These are phyloP conservation scores for Pungitius pungitius DNA, from an alignment of 2,113 vertebrate species.

Conservation along the genomic window DNA sequence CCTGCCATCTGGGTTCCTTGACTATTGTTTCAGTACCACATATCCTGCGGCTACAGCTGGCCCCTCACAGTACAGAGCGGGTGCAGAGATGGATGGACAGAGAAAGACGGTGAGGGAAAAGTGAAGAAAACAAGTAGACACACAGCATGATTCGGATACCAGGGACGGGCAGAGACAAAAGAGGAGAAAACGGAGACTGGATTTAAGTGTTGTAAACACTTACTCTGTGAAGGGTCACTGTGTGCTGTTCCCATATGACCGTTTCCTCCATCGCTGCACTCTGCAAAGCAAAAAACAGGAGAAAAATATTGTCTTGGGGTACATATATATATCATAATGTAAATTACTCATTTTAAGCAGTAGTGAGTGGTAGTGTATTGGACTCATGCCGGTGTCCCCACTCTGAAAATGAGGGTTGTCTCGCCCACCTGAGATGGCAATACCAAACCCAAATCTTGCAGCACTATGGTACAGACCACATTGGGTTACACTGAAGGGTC, in stretches of 20 bases:
- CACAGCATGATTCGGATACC: slow-evolving; percentile 22
- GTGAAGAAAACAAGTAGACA: slow-evolving; percentile 34
- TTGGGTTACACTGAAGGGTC: neutral
- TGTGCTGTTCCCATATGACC: slow-evolving; percentile 99
- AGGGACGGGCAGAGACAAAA: slow-evolving; percentile 38
- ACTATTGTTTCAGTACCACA: slow-evolving; percentile 85
- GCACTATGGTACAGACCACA: no score
- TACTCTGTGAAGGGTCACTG: slow-evolving; percentile 99
- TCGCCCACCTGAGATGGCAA: slow-evolving; percentile 97
- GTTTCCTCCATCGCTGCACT: slow-evolving; percentile 99
- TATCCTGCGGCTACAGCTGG: slow-evolving; percentile 86
- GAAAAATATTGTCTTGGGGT: slow-evolving; percentile 2
- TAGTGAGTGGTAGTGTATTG: neutral
- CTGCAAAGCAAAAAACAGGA: slow-evolving; percentile 76
- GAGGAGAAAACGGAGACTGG: slow-evolving; percentile 30
- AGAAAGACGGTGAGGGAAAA: slow-evolving; percentile 35
- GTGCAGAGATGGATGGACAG: slow-evolving; percentile 39
- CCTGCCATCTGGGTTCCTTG: slow-evolving; percentile 89
- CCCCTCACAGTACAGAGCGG: slow-evolving; percentile 31
- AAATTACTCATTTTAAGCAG: neutral
- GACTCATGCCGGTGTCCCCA: slow-evolving; percentile 90
- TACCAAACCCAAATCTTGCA: slow-evolving; percentile 97
- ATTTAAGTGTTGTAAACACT: slow-evolving; percentile 72
- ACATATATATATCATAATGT: neutral
- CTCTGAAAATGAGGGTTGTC: slow-evolving; percentile 99